A percentile compares a stretch with the other conserved stretches of the same genome.
These are phyloP conservation scores for Onychostoma macrolepis DNA, from an alignment of 2,113 vertebrate genomes.

Conservation along the genomic window DNA sequence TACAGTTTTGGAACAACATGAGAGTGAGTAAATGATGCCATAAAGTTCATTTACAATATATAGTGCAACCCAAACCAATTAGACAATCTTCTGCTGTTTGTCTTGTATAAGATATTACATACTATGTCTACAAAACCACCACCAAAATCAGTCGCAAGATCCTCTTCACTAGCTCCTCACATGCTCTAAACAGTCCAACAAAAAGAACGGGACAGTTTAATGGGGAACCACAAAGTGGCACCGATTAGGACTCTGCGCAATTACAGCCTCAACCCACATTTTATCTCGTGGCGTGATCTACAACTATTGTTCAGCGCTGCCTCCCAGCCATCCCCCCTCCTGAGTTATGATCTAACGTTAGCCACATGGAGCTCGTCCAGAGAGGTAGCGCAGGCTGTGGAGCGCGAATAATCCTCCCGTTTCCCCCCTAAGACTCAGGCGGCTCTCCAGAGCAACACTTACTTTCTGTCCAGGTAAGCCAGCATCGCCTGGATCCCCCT, in stretches of 20 bases:
- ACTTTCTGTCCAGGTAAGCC: constrained; percentile 88
- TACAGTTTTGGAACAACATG: background rate
- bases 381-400: constrained; percentile 50
- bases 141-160: background rate
- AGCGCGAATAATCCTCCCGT: constrained; percentile 40
- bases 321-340: constrained; percentile 32
- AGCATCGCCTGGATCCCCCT: constrained; percentile 90
- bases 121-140: background rate
- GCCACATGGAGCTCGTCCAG: constrained; percentile 53
- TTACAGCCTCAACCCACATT: constrained; percentile 24
- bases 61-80: background rate
- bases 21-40: background rate
- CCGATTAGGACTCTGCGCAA: background rate
- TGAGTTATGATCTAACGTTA: constrained; percentile 48
- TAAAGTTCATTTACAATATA: background rate
- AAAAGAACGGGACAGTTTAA: background rate
- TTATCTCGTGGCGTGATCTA: constrained; percentile 54
- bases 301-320: constrained; percentile 37
- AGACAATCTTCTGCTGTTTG: background rate
- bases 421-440: constrained; percentile 46
- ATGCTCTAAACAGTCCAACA: background rate
- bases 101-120: background rate
- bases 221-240: constrained; percentile 11
- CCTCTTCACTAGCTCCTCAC: background rate
- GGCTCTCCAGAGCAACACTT: constrained; percentile 51